Base-by-base conservation (phyloP, 37 sponge, comb jelly and placozoan species). In the Aphrocallistes beatrix region DNA sequence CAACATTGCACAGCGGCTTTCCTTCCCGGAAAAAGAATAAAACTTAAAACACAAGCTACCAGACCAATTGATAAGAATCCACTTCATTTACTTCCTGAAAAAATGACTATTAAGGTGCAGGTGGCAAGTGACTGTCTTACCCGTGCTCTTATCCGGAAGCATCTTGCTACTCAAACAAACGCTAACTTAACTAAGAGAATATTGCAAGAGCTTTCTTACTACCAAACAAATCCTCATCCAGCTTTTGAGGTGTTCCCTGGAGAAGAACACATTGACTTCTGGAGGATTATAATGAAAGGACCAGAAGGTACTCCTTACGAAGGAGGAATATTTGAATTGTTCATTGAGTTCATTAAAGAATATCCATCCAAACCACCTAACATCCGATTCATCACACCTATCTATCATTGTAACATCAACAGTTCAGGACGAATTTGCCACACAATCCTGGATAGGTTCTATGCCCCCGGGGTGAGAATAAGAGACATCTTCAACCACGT, bases 351-450 rank as follows among this genome's bases (percentile, higher is more conserved):
- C 86, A 38, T 37, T 3, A 25, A 69, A 0, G 81, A 86, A 23
- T 86, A 86, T 37, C 86, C 86, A 81, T 21, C n/a, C 0, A 38
- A 36, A n/a, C 86, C 86, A 39, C 86, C 86, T 23, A 81, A 86
- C 39, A 81, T 86, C 36, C 81, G 86, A 1, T 86, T 60, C 81
- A 81, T 69, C 23, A 86, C 86, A 3, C 40, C 60, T 23, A 86
- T 86, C 40, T 47, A 51, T 1, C 86, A 81, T 81, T 86, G 86
- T 47, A 86, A 81, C 39, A 39, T 86, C 23, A 86, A 60, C 38
- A 25, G 37, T 16, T 39, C 69, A 19, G 86, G 86, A 1, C 42
- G 37, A 23, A 86, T 86, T 23, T 69, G 86, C 37, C 81, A 38
- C 32, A 37, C 81, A 37, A 60, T 81, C 30, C 82, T 86, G 34